Evolutionary conservation across 2,797 vertebrate genomes (phyloP), one percentile per base, ranked within the genome.

Genomic region (Phoeniculus purpureus): DNA sequence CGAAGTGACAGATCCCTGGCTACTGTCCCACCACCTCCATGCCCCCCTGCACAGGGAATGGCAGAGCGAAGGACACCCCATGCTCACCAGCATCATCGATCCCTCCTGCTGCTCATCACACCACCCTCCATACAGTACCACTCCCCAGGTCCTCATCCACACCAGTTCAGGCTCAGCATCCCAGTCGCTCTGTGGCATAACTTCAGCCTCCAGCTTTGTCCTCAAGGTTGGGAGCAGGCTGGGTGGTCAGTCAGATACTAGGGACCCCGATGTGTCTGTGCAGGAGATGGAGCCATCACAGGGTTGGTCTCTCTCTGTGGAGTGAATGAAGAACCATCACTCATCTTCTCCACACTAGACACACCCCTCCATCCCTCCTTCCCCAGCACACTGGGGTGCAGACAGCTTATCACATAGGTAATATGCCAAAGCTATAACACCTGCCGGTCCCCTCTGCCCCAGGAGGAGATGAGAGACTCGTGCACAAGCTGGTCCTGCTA

Each of bases 1-100:
- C 97, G 92, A 82, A 95, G 65, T 97, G 94, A 94, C 8, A 5
- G 17, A 23, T 13, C 17, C 1, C 17, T 4, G 16, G 83, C 26
- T 25, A 8, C 68, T 43, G 34, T 47, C 29, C 47, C 21, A 0
- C 12, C n/a, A 32, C 80, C 62, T 32, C 58, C 16, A 11, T 74
- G 61, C 16, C 60, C 59, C 26, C 34, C 71, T 14, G 50, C 56
- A 14, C 21, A 52, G 40, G 66, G 90, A 32, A 50, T 0, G 5
- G 75, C 79, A 72, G 87, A 87, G 72, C 4, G 1, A 91, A 82
- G 89, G 82, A 68, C 61, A 25, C 50, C 61, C 19, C 51, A 14
- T 4, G 2, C 11, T 58, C 84, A 62, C 48, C 72, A 65, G 88
- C 79, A 60, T 29, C 79, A 60, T 29, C 26, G 0, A 17, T 68